Evolutionary conservation across 1,140 invertebrate species (phyloP).

Genomic region (Dinothrombium tinctorium): DNA sequence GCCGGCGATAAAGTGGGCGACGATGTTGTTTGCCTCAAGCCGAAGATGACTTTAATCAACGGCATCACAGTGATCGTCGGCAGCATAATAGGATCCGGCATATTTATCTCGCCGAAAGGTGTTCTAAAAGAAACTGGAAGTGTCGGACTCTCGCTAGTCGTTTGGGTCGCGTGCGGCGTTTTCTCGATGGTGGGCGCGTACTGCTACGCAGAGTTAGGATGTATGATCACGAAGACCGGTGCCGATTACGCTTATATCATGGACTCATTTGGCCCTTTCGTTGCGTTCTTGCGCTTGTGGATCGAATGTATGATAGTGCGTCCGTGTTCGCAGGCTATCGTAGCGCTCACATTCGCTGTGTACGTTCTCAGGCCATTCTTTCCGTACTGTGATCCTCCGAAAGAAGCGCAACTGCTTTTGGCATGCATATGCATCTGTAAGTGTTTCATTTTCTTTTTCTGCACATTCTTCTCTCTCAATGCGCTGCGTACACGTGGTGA

Average conservation of each 20-base stretch:
- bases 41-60: conserved; percentile 78
- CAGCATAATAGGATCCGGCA: conserved; percentile 78
- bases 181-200: conserved; percentile 80
- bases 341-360: conserved; percentile 59
- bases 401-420: conserved; percentile 47
- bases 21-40: conserved; percentile 33
- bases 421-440: conserved; percentile 79
- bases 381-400: conserved; percentile 39
- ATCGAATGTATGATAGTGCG: conserved; percentile 92
- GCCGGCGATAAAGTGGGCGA: no score
- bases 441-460: no score
- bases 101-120: conserved; percentile 77
- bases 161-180: conserved; percentile 57
- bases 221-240: conserved; percentile 40
- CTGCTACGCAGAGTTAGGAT: conserved; percentile 81
- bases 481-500: no score
- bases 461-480: no score
- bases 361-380: conserved; percentile 30
- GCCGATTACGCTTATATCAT: conserved; percentile 94
- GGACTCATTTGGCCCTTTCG: conserved; percentile 66
- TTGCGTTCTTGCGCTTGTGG: conserved; percentile 45
- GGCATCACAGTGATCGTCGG: conserved; percentile 81
- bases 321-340: conserved; percentile 80
- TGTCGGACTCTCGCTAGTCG: conserved; percentile 58
- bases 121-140: conserved; percentile 61